These are phyloP conservation scores for Yponomeuta malinellus DNA, from an alignment of 2,888 invertebrate species.

Conservation along the genomic window DNA sequence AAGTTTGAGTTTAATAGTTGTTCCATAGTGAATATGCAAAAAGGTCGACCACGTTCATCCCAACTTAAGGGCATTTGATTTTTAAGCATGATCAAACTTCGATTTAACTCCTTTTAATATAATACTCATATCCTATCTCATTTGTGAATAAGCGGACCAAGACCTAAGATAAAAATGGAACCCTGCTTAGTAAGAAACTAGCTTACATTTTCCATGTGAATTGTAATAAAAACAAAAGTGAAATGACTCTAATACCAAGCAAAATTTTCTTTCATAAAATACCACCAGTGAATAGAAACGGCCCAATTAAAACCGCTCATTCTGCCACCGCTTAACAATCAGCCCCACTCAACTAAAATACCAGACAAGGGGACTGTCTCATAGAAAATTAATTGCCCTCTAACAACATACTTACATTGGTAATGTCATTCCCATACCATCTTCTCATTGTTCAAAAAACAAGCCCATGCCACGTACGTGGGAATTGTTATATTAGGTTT, in stretches of 20 bases:
- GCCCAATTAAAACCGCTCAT: neutral
- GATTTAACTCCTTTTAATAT: too few species aligned
- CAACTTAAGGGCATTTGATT: too few species aligned
- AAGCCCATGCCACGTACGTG: neutral
- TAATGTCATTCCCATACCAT: slow-evolving; percentile 8
- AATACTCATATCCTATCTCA: too few species aligned
- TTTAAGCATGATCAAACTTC: too few species aligned
- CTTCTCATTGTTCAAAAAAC: slow-evolving; percentile 5
- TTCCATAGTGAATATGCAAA: too few species aligned
- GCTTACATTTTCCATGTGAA: too few species aligned
- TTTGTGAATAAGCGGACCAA: too few species aligned
- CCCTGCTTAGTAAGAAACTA: too few species aligned
- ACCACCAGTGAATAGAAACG: neutral
- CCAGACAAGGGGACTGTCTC: neutral
- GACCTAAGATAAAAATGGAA: too few species aligned
- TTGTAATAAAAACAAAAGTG: neutral
- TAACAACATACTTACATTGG: neutral
- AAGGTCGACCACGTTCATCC: too few species aligned
- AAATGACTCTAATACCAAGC: neutral
- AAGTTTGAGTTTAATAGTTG: too few species aligned
- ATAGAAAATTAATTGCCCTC: slow-evolving; percentile 10
- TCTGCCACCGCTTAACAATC: neutral
- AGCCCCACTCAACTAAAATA: neutral
- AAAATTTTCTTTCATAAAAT: neutral
- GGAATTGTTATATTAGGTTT: slow-evolving; percentile 12